phyloP scores from a whole-genome alignment of 2,113 vertebrate species.

The Poecile atricapillus region DNA sequence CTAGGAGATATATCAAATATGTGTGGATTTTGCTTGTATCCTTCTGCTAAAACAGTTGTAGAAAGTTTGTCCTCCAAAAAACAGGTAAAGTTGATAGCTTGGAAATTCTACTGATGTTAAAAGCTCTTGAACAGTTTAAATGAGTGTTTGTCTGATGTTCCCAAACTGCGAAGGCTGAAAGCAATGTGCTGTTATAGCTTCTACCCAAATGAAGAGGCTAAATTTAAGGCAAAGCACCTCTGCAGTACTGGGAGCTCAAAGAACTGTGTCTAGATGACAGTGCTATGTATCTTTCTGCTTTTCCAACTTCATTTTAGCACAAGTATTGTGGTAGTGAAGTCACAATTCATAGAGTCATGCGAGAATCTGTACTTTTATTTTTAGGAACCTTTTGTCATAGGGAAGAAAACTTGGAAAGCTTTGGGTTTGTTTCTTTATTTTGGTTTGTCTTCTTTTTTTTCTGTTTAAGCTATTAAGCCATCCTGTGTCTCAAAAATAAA shows the following conservation, averaged over 20 bases:
- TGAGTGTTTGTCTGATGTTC: not conserved
- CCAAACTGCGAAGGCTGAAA: not conserved
- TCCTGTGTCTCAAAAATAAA: not conserved
- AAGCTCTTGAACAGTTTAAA: not conserved
- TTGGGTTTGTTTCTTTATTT: not conserved
- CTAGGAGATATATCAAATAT: not conserved
- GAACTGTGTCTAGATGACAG: not conserved
- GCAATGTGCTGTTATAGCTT: not conserved
- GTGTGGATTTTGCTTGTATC: not conserved
- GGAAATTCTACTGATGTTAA: not conserved
- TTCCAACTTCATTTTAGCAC: not conserved
- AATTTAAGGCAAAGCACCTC: not conserved
- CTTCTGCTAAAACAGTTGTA: not conserved
- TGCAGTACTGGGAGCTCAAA: not conserved
- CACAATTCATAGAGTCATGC: not conserved
- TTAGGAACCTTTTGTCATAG: not conserved
- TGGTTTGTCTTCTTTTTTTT: not conserved
- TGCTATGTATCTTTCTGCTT: not conserved
- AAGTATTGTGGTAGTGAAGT: not conserved
- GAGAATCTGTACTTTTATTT: not conserved
- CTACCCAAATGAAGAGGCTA: not conserved
- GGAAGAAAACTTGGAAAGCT: not conserved
- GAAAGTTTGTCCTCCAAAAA: not conserved
- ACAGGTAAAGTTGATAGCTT: not conserved
- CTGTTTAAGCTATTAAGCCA: not conserved